Evolutionary conservation across 2,888 invertebrate genomes (phyloP).

Genomic region (Melanostoma mellinum): DNA sequence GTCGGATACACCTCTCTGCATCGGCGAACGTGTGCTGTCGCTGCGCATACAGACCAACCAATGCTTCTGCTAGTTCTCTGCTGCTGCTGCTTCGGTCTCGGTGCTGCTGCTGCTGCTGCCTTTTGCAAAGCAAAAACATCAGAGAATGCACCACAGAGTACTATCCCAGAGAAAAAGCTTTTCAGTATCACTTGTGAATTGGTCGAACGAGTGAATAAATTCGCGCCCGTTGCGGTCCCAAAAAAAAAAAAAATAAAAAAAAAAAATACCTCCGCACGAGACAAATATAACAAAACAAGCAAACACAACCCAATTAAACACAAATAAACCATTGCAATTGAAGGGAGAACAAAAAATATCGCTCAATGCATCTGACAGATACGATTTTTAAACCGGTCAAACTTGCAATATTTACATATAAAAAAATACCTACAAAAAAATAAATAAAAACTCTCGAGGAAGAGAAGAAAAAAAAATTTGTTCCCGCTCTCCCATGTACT

Average conservation of each 20-base stretch:
- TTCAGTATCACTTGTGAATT: conserved; percentile 70
- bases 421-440: conserved; percentile 13
- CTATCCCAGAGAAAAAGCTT: conserved; percentile 64
- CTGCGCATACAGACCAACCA: conserved; percentile 44
- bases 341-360: conserved; percentile 17
- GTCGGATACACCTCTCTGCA: conserved; percentile 11
- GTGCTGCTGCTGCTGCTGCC: conserved; percentile 2
- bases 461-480: conserved; percentile 37
- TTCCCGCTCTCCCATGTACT: conserved; percentile 57
- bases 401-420: conserved; percentile 66
- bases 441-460: conserved; percentile 1
- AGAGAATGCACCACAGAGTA: conserved; percentile 61
- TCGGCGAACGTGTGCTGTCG: conserved; percentile 8
- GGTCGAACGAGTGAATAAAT: conserved; percentile 64
- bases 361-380: conserved; percentile 47
- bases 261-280: conserved; percentile 4
- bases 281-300: conserved; percentile 6
- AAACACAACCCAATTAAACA: background rate
- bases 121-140: conserved; percentile 15
- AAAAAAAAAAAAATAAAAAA: conserved; percentile 30
- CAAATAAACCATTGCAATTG: conserved; percentile 19
- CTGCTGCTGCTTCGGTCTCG: conserved; percentile 5
- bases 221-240: conserved; percentile 44
- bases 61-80: conserved; percentile 26
- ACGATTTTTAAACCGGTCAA: conserved; percentile 64